Conservation (phyloP, 2,113 vertebrate species). For the Ursus arctos region DNA sequence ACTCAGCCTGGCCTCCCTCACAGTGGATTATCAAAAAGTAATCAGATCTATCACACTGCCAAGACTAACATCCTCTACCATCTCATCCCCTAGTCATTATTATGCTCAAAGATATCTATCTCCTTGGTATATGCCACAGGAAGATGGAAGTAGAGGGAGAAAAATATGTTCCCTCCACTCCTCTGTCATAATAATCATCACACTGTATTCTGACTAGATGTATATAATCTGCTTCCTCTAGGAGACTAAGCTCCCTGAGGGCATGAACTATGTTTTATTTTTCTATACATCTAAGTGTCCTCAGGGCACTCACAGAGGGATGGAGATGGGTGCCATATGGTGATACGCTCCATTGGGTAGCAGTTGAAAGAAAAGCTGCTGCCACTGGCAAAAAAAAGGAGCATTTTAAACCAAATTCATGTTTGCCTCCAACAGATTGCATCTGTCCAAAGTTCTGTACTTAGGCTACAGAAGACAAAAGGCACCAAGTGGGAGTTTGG, state of each 20-base stretch:
- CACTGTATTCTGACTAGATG: not conserved
- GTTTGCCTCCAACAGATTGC: constrained; percentile 48
- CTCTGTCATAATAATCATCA: not conserved
- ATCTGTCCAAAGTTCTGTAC: constrained; percentile 40
- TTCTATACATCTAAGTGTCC: constrained; percentile 1
- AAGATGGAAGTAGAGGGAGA: not conserved
- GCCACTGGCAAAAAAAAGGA: constrained; percentile 28
- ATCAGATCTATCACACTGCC: not conserved
- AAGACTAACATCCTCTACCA: not conserved
- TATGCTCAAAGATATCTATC: not conserved
- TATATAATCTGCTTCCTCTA: not conserved
- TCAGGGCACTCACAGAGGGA: not conserved
- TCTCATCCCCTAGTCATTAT: not conserved
- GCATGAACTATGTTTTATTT: not conserved
- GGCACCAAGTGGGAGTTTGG: not conserved
- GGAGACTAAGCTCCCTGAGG: constrained; percentile 22
- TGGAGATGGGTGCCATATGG: not conserved
- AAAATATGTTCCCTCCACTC: not conserved
- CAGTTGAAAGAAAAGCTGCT: constrained; percentile 41
- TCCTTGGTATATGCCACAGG: not conserved
- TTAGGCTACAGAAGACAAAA: not conserved
- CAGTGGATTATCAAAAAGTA: not conserved
- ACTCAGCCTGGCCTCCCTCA: not conserved
- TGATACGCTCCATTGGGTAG: constrained; percentile 17
- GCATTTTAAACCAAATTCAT: constrained; percentile 54